phyloP scores from a whole-genome alignment of 2,888 invertebrate species.

The Amphipyra tragopoginis region DNA sequence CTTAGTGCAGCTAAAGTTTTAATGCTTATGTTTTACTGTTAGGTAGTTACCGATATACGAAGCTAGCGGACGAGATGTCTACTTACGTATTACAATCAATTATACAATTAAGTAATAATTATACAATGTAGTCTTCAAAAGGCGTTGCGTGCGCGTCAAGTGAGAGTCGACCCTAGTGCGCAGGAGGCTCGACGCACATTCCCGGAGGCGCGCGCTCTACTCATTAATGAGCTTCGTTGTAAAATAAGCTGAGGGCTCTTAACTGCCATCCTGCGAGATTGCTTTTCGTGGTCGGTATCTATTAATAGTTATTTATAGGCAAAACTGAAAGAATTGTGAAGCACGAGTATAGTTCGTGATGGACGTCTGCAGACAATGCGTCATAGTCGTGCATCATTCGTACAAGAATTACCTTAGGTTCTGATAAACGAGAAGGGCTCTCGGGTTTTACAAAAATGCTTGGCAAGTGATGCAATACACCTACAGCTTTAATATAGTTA shows the following conservation, averaged over 20 bases:
- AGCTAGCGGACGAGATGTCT: slow-evolving; percentile 54
- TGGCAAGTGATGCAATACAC: slow-evolving; percentile 62
- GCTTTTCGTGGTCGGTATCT: slow-evolving; percentile 86
- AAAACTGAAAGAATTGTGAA: slow-evolving; percentile 77
- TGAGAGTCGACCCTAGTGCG: slow-evolving; percentile 68
- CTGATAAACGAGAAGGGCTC: slow-evolving; percentile 62
- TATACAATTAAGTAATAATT: slow-evolving; percentile 82
- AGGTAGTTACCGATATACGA: slow-evolving; percentile 42
- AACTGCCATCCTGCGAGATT: slow-evolving; percentile 86
- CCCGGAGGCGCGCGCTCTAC: slow-evolving; percentile 57
- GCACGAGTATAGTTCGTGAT: slow-evolving; percentile 71
- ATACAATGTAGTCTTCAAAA: slow-evolving; percentile 74
- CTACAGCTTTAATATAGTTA: too few species aligned
- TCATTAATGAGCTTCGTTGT: slow-evolving; percentile 87
- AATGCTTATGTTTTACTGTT: slow-evolving; percentile 51
- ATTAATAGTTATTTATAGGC: slow-evolving; percentile 86
- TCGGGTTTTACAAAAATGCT: slow-evolving; percentile 59
- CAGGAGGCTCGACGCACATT: slow-evolving; percentile 68
- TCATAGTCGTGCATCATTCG: slow-evolving; percentile 73
- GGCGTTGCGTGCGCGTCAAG: slow-evolving; percentile 50
- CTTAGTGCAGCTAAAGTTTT: slow-evolving; percentile 38
- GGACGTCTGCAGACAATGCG: slow-evolving; percentile 72
- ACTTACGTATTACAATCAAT: slow-evolving; percentile 66
- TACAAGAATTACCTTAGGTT: slow-evolving; percentile 59
- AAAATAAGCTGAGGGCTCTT: slow-evolving; percentile 85